Percentiles rank a stretch among this genome's conserved stretches.
Conservation (phyloP, 2,888 invertebrate genomes). For the Colostygia pectinataria region DNA sequence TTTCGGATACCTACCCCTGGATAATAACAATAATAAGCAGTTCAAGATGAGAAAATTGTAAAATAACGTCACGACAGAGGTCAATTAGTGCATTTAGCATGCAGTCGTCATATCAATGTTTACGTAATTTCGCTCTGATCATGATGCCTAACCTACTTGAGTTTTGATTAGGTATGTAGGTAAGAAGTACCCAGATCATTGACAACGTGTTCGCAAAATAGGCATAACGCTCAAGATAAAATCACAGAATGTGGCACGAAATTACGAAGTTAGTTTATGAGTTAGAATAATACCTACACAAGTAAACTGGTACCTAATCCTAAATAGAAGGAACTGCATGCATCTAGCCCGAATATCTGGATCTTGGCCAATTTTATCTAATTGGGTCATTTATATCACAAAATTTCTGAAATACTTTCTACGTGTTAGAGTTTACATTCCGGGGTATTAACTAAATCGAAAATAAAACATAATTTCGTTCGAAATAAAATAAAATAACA, state of each 20-base stretch:
- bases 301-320: constrained; percentile 46
- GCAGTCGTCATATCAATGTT: constrained; percentile 37
- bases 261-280: neutral
- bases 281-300: constrained; percentile 17
- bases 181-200: constrained; percentile 26
- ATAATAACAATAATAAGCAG: too few relatives aligned
- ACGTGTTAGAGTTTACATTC: constrained; percentile 38
- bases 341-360: constrained; percentile 54
- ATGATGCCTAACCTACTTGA: constrained; percentile 39
- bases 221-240: constrained; percentile 15
- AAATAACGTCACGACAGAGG: constrained; percentile 40
- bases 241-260: constrained; percentile 24
- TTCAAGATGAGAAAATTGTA: constrained; percentile 38
- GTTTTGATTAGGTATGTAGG: constrained; percentile 31
- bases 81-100: constrained; percentile 37
- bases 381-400: constrained; percentile 65
- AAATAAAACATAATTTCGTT: constrained; percentile 28
- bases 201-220: constrained; percentile 24
- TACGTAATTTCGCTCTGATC: constrained; percentile 43
- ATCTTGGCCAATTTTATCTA: constrained; percentile 61
- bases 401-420: constrained; percentile 53
- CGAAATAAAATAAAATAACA: neutral
- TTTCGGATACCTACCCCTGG: too few relatives aligned
- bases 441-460: constrained; percentile 34
- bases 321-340: constrained; percentile 58